Evolutionary conservation across 2,113 vertebrate species (phyloP).

Genomic region (Scomber colias): DNA sequence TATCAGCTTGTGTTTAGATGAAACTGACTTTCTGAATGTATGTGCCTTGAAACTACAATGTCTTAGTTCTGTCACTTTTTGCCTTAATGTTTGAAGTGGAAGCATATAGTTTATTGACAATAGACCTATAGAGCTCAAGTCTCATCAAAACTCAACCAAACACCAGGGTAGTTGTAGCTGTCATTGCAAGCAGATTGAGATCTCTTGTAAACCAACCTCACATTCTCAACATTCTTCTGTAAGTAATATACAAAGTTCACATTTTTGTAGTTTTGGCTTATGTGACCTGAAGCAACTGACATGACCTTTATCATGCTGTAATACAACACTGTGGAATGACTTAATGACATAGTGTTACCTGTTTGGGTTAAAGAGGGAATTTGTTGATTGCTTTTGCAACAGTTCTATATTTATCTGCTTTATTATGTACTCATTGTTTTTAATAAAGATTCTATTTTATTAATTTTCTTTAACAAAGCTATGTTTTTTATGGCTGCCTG

Average conservation of each 20-base stretch:
- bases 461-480: constrained; percentile 49
- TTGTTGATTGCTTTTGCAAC: constrained; percentile 33
- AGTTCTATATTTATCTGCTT: constrained; percentile 43
- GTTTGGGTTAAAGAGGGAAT: constrained; percentile 8
- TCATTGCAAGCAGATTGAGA: constrained; percentile 9
- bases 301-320: constrained; percentile 30
- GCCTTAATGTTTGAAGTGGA: constrained; percentile 51
- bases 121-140: constrained; percentile 1
- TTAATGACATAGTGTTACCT: not conserved
- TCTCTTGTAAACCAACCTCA: constrained; percentile 25
- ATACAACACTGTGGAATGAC: constrained; percentile 13
- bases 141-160: constrained; percentile 40
- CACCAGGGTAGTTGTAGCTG: constrained; percentile 19
- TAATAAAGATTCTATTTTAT: constrained; percentile 79
- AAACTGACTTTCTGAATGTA: constrained; percentile 49
- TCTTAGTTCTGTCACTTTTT: constrained; percentile 69
- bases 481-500: constrained; percentile 2
- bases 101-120: constrained; percentile 29
- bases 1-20: constrained; percentile 45
- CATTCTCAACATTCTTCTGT: constrained; percentile 59
- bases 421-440: constrained; percentile 53
- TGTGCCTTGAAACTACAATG: constrained; percentile 69
- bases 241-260: constrained; percentile 30
- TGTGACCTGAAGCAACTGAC: constrained; percentile 32
- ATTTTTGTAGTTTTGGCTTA: constrained; percentile 43